phyloP scores from a whole-genome alignment of 2,113 vertebrate genomes.

The Anoura caudifer region DNA sequence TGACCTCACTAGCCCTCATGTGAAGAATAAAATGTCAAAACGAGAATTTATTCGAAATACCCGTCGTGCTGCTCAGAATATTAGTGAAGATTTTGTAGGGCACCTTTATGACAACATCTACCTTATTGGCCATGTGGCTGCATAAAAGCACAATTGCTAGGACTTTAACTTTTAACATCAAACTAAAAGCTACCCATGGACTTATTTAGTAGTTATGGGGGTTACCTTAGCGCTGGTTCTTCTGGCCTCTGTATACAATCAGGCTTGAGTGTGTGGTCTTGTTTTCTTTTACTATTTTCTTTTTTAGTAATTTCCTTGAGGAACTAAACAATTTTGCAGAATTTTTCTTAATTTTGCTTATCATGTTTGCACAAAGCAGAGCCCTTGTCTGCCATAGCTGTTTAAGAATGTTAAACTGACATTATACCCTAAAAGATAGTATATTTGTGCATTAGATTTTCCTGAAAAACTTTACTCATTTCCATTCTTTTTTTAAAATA shows the following conservation, averaged over 20 bases:
- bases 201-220: conserved; percentile 76
- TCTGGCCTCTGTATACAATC: conserved; percentile 85
- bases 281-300: conserved; percentile 45
- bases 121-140: conserved; percentile 98
- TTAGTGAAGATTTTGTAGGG: conserved; percentile 98
- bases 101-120: conserved; percentile 99
- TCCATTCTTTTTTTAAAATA: conserved; percentile 85
- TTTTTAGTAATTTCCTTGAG: conserved; percentile 78
- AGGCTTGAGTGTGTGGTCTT: conserved; percentile 73
- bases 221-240: conserved; percentile 82
- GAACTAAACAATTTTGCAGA: conserved; percentile 76
- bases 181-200: conserved; percentile 67
- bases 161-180: conserved; percentile 75
- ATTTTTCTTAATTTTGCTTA: conserved; percentile 77
- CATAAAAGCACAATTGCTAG: conserved; percentile 84
- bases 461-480: conserved; percentile 80
- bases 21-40: conserved; percentile 99
- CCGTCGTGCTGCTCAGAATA: conserved; percentile 94
- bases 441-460: conserved; percentile 81
- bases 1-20: conserved; percentile 97
- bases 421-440: conserved; percentile 76
- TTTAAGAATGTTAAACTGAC: conserved; percentile 85
- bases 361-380: conserved; percentile 82
- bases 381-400: conserved; percentile 80
- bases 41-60: conserved; percentile 99